These are phyloP conservation scores for Danionella cerebrum DNA, from an alignment of 2,113 vertebrate genomes.

Conservation along the genomic window DNA sequence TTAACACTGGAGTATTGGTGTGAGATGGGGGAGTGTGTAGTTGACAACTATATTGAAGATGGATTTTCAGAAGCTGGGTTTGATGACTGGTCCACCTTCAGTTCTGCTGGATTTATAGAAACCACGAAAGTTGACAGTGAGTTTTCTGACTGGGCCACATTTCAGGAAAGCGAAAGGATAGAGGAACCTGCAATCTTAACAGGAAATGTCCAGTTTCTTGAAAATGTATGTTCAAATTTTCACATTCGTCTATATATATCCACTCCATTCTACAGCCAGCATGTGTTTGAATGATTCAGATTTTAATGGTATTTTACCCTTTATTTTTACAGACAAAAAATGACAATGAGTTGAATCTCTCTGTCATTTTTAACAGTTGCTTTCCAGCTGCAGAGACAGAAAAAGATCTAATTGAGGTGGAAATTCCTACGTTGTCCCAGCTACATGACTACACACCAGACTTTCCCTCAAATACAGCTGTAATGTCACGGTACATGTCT, in stretches of 20 bases:
- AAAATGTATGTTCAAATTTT: slow-evolving; percentile 4
- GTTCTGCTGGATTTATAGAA: slow-evolving; percentile 3
- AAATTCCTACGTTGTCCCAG: slow-evolving; percentile 24
- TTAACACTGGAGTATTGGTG: neutral
- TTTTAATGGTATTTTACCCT: neutral
- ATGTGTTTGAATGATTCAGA: no score
- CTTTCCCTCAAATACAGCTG: neutral
- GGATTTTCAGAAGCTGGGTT: slow-evolving; percentile 11
- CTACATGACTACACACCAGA: neutral
- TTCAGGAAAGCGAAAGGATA: neutral
- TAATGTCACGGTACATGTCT: slow-evolving; percentile 1
- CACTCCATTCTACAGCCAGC: no score
- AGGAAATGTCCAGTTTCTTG: neutral
- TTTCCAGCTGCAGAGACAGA: neutral
- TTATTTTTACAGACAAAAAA: slow-evolving; percentile 15
- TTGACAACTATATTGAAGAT: slow-evolving; percentile 13
- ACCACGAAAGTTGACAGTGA: neutral
- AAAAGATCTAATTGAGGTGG: neutral
- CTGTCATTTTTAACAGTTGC: slow-evolving; percentile 15
- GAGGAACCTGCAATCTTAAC: neutral
- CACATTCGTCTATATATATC: no score
- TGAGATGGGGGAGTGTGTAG: neutral
- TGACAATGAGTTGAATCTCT: neutral
- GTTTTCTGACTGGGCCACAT: slow-evolving; percentile 22
- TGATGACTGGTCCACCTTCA: slow-evolving; percentile 19